Conservation (phyloP, 2,888 invertebrate genomes). For the Drosophila subquinaria region DNA sequence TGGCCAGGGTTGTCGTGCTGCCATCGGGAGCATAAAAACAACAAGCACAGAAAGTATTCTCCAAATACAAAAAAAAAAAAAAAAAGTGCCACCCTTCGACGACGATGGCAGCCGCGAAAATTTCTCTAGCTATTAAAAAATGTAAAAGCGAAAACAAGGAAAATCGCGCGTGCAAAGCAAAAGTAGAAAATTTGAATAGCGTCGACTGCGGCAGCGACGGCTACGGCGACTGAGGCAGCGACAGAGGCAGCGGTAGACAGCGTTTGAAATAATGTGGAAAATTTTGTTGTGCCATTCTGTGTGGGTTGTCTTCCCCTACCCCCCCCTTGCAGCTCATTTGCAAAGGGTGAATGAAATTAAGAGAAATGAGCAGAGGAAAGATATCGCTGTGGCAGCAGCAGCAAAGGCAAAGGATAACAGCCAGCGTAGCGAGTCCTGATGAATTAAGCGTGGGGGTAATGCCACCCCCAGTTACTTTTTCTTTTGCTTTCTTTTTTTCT, state of each 20-base stretch:
- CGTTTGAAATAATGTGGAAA: constrained; percentile 73
- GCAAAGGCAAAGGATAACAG: constrained; percentile 64
- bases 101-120: constrained; percentile 49
- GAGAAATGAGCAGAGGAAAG: constrained; percentile 59
- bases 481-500: constrained; percentile 15
- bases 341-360: constrained; percentile 81
- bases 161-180: constrained; percentile 82
- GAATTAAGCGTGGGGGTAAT: constrained; percentile 64
- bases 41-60: constrained; percentile 22
- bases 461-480: constrained; percentile 59
- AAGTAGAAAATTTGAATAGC: constrained; percentile 79
- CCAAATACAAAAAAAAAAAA: constrained; percentile 42
- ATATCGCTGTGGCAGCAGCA: constrained; percentile 43
- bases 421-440: constrained; percentile 53
- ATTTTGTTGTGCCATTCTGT: constrained; percentile 59
- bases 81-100: constrained; percentile 57
- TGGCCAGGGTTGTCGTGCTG: constrained; percentile 72
- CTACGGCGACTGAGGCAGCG: constrained; percentile 14
- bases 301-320: constrained; percentile 24
- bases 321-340: constrained; percentile 69
- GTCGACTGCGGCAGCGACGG: constrained; percentile 45
- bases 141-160: constrained; percentile 82
- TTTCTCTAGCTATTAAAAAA: constrained; percentile 80
- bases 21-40: constrained; percentile 38
- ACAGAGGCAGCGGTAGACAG: constrained; percentile 22